Base-by-base conservation (phyloP, 64 coral and sea anemone genomes). In the Stichodactyla mertensii region DNA sequence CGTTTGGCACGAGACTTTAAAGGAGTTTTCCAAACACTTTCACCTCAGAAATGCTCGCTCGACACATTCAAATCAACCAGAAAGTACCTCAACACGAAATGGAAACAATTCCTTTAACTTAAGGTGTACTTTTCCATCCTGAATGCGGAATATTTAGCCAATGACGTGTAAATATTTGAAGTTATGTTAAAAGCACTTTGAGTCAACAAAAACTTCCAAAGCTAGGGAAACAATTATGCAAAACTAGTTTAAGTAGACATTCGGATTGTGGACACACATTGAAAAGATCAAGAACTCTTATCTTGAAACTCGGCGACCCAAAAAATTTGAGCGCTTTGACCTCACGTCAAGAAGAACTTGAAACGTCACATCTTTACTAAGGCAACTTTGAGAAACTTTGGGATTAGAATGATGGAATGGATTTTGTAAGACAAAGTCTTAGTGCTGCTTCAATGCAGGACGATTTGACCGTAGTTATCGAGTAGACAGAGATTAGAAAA, bases 141-240 rank as follows among this genome's bases (percentile, higher is more conserved):
- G 27, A 74, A 71, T 36, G 27, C 69, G 14, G 24, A 74, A 74
- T 74, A 28, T 27, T 8, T 28, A 74, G 69, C 10, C n/a, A 74
- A n/a, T 0, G 7, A 74, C 8, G 10, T 31, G 69, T 31, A n/a
- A 74, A 74, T 74, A 36, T 74, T 74, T 74, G 69, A 6, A 13
- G 24, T 27, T 74, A 27, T 23, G 36, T 74, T 26, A 8, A 74
- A 10, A 27, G 20, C 69, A 27, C 24, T 74, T 74, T 4, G 10
- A 74, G 69, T 74, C 69, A 74, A 74, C 69, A 74, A 74, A 74
- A 66, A 74, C 27, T 74, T 13, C 69, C 69, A 74, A 74, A 74
- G 69, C 24, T 31, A 11, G 22, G 7, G 69, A n/a, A 74, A 74
- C 69, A 74, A 58, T 74, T 74, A 74, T 74, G 69, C 69, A 74